Evolutionary conservation across 2,113 vertebrate genomes (phyloP).

Genomic region (Ctenodactylus gundi): DNA sequence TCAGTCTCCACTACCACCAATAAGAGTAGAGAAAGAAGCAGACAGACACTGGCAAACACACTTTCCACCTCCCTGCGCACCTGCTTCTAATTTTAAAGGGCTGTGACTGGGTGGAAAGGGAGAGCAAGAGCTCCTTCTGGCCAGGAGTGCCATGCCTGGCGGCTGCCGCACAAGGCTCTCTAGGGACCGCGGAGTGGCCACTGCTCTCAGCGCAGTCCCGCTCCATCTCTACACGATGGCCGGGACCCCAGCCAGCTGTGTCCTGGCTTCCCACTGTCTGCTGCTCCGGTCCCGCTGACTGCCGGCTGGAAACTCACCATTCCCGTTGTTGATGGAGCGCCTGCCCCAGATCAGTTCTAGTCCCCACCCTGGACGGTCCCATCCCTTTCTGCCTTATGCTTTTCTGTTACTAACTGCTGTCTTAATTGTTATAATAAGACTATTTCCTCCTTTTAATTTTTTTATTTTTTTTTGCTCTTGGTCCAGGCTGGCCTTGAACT

Average conservation of each 20-base stretch:
- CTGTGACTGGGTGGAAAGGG: too few species aligned
- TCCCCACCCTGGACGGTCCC: not conserved
- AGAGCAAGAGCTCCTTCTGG: not conserved
- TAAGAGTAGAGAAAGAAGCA: not conserved
- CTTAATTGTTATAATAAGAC: not conserved
- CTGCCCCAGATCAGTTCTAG: not conserved
- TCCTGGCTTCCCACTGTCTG: not conserved
- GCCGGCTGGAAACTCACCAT: not conserved
- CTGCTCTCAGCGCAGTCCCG: not conserved
- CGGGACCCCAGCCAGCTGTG: not conserved
- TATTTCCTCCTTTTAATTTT: not conserved
- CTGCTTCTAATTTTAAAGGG: too few species aligned
- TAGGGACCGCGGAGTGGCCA: not conserved
- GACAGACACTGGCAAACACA: not conserved
- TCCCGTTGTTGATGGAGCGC: not conserved
- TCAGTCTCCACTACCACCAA: too few species aligned
- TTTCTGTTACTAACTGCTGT: not conserved
- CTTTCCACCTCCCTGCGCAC: not conserved
- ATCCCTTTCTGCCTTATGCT: not conserved
- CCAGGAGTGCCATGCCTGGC: not conserved
- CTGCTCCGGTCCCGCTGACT: not conserved
- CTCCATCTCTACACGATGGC: not conserved
- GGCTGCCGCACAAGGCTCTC: not conserved
- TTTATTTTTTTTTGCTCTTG: too few species aligned
- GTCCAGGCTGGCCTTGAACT: too few species aligned